These are phyloP conservation scores for Scophthalmus maximus DNA, from an alignment of 2,113 vertebrate species.

Conservation along the genomic window DNA sequence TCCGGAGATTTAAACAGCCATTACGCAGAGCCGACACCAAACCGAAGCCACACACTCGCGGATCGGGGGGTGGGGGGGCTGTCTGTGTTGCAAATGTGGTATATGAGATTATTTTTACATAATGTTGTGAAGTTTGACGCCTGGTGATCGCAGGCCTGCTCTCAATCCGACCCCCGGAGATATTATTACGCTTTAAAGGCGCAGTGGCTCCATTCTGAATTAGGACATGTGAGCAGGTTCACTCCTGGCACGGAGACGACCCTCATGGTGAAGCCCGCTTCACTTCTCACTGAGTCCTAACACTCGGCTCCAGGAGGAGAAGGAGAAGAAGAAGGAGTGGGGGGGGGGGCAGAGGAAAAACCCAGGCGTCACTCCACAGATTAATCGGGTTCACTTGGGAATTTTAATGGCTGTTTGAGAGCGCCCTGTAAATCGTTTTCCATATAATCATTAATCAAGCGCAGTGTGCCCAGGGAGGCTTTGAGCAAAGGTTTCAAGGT, in stretches of 20 bases:
- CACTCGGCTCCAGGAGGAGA: not conserved
- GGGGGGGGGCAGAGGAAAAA: not conserved
- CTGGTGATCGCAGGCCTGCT: slow-evolving; percentile 70
- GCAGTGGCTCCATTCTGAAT: slow-evolving; percentile 74
- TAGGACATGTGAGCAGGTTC: slow-evolving; percentile 72
- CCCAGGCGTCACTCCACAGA: not conserved
- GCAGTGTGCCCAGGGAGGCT: slow-evolving; percentile 37
- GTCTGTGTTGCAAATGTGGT: slow-evolving; percentile 5
- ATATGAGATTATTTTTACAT: slow-evolving; percentile 6
- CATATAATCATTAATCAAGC: slow-evolving; percentile 75
- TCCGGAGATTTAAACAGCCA: slow-evolving; percentile 50
- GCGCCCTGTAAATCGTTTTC: slow-evolving; percentile 47
- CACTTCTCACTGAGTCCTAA: slow-evolving; percentile 1
- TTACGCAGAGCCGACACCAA: slow-evolving; percentile 60
- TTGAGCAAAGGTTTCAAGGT: slow-evolving; percentile 69
- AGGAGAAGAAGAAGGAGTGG: not conserved
- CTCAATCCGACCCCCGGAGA: slow-evolving; percentile 73
- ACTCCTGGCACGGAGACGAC: slow-evolving; percentile 9
- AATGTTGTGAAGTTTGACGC: slow-evolving; percentile 64
- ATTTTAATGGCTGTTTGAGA: slow-evolving; percentile 41
- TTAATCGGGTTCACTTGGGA: not conserved
- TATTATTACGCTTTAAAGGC: slow-evolving; percentile 83
- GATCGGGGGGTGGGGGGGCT: slow-evolving; percentile 31
- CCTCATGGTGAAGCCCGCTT: not conserved
- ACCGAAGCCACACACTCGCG: slow-evolving; percentile 10